Percentiles rank a stretch among this genome's conserved stretches.
Conservation (phyloP, 2,797 vertebrate species). For the Petrocephalus sullivani region DNA sequence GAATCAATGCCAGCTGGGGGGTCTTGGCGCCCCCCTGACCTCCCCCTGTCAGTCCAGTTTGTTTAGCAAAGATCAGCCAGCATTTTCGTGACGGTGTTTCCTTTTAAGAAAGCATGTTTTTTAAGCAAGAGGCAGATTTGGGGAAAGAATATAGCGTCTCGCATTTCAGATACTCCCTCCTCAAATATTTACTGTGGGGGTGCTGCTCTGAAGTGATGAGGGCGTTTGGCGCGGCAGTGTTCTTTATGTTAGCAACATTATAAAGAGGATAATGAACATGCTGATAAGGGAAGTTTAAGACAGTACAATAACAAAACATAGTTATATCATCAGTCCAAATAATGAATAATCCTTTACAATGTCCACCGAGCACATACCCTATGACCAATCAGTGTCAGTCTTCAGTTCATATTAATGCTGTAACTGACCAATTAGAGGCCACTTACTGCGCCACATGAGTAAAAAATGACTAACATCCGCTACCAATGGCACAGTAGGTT, state of each 20-base stretch:
- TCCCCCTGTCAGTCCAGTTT: neutral
- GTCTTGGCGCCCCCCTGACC: neutral
- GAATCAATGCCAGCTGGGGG: neutral
- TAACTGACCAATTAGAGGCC: neutral
- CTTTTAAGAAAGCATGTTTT: neutral
- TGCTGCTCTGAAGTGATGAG: constrained; percentile 36
- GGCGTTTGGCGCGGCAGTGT: constrained; percentile 16
- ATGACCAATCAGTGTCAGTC: neutral
- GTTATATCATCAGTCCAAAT: neutral
- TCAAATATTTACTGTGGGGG: constrained; percentile 61
- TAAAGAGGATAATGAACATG: neutral
- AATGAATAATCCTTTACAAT: neutral
- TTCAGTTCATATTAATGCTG: neutral
- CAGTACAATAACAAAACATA: neutral
- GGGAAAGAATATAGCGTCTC: neutral
- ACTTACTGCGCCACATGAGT: neutral
- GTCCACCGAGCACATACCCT: neutral
- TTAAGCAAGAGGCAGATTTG: neutral
- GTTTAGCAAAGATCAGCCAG: neutral
- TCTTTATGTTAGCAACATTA: constrained; percentile 27
- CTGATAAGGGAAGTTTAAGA: neutral
- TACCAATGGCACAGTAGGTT: neutral
- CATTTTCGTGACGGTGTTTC: neutral
- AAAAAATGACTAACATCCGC: neutral
- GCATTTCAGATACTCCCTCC: constrained; percentile 42